phyloP scores from a whole-genome alignment of 1,140 invertebrate genomes.

The Listronotus bonariensis region DNA sequence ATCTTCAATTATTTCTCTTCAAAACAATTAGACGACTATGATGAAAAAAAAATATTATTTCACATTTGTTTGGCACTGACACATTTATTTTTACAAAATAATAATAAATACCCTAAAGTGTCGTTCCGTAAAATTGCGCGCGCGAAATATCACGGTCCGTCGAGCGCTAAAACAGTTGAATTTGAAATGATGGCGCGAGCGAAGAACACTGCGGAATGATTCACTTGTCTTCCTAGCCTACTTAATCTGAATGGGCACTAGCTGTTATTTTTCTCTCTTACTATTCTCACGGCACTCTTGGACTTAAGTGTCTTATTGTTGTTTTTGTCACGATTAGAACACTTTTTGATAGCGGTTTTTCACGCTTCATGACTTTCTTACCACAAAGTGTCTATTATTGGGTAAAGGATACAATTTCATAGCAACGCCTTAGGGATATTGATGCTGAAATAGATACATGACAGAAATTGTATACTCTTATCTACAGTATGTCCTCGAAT shows the following conservation, averaged over 20 bases:
- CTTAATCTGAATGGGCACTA: conserved; percentile 32
- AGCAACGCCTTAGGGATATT: not conserved
- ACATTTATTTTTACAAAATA: no score
- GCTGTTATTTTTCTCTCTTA: conserved; percentile 29
- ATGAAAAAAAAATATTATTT: no score
- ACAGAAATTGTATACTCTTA: no score
- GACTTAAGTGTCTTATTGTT: conserved; percentile 27
- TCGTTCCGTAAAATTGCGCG: conserved; percentile 16
- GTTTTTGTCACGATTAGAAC: conserved; percentile 34
- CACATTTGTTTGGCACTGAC: no score
- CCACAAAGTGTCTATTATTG: conserved; percentile 5
- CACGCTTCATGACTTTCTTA: conserved; percentile 6
- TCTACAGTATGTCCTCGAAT: no score
- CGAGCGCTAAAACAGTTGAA: conserved; percentile 37
- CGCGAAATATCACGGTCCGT: conserved; percentile 22
- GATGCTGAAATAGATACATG: no score
- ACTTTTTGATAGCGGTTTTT: conserved; percentile 21
- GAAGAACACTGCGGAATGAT: conserved; percentile 19
- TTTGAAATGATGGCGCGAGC: conserved; percentile 34
- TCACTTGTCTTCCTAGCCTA: conserved; percentile 38
- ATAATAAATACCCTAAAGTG: conserved; percentile 1
- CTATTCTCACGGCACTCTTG: conserved; percentile 29
- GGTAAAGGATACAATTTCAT: not conserved
- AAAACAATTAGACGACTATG: not conserved
- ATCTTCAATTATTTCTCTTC: conserved; percentile 8